A percentile compares a stretch with the other conserved stretches of the same genome.
Conservation (phyloP, 2,888 invertebrate species). For the Sericinus montela region DNA sequence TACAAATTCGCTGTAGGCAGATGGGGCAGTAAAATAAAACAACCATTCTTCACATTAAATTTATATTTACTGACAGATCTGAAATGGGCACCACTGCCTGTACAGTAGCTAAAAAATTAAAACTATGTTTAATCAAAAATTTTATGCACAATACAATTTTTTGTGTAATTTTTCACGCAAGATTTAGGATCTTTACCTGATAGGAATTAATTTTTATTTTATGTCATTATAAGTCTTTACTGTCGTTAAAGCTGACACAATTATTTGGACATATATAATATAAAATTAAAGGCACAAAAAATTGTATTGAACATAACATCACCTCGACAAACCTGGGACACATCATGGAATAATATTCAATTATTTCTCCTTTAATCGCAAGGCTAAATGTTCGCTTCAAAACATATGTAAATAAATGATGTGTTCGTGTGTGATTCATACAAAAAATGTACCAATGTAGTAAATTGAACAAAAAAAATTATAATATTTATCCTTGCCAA, state of each 20-base stretch:
- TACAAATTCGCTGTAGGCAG: constrained; percentile 42
- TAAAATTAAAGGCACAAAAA: constrained; percentile 5
- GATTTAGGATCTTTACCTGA: too few species aligned
- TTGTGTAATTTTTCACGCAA: neutral
- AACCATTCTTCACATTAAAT: constrained; percentile 73
- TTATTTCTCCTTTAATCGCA: constrained; percentile 19
- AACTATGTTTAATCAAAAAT: neutral
- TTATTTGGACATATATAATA: too few species aligned
- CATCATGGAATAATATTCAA: neutral
- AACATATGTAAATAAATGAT: neutral
- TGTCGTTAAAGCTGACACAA: too few species aligned
- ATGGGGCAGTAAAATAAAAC: constrained; percentile 58
- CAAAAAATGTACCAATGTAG: too few species aligned
- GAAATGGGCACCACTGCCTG: constrained; percentile 56
- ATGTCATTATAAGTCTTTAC: too few species aligned
- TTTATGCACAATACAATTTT: constrained; percentile 3
- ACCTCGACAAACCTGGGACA: neutral
- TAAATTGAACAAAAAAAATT: too few species aligned
- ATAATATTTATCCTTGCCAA: too few species aligned
- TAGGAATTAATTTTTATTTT: too few species aligned
- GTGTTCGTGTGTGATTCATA: constrained; percentile 13
- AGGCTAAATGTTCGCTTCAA: constrained; percentile 19
- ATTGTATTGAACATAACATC: constrained; percentile 5
- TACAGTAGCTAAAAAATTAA: constrained; percentile 27
- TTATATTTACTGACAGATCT: constrained; percentile 76